Conservation (phyloP, 2,113 vertebrate genomes). For the Ursus arctos region DNA sequence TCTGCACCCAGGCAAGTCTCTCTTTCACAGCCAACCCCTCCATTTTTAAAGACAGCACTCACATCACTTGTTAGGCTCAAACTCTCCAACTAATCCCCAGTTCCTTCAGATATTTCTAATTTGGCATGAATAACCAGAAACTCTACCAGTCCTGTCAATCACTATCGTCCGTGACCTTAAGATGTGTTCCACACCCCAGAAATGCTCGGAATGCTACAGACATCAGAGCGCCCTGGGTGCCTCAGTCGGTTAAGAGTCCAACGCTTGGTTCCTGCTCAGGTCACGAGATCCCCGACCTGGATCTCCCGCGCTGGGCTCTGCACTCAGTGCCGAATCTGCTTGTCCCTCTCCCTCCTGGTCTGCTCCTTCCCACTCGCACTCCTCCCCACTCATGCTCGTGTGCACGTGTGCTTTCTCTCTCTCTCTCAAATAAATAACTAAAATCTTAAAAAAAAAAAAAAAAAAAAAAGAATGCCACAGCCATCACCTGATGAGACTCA, state of each 20-base stretch:
- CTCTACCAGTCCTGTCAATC: neutral
- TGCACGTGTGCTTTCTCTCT: neutral
- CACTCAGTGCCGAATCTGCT: neutral
- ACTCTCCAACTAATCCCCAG: neutral
- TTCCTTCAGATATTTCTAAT: neutral
- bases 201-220: neutral
- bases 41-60: neutral
- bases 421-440: neutral
- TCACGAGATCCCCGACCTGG: neutral
- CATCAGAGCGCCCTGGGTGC: neutral
- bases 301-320: neutral
- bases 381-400: neutral
- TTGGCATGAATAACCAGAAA: neutral
- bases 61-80: constrained; percentile 27
- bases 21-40: neutral
- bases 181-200: neutral
- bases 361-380: neutral
- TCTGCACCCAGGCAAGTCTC: neutral
- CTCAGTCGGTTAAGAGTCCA: neutral
- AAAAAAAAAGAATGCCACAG: neutral
- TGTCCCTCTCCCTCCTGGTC: neutral
- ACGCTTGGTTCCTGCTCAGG: neutral
- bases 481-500: neutral
- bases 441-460: neutral
- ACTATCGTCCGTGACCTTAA: neutral